Evolutionary conservation across 2,797 vertebrate genomes (phyloP).

Genomic region (Typhlichthys eigenmanni): DNA sequence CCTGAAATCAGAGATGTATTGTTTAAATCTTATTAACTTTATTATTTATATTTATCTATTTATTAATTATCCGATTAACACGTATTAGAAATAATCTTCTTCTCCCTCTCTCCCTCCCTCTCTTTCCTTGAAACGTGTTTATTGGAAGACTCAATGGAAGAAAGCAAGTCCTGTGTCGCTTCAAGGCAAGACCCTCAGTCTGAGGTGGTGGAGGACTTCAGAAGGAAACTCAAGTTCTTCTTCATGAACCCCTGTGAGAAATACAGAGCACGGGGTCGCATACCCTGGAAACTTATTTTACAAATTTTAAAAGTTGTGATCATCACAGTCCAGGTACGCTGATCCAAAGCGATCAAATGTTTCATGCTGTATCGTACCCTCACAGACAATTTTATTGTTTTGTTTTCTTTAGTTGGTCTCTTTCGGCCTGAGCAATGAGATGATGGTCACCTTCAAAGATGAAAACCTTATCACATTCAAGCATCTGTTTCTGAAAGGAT

Average conservation of each 20-base stretch:
- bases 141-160: slow-evolving; percentile 54
- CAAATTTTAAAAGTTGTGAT: slow-evolving; percentile 92
- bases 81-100: too few species aligned
- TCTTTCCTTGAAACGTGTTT: neutral
- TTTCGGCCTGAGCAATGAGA: slow-evolving; percentile 95
- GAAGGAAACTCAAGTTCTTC: slow-evolving; percentile 91
- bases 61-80: too few species aligned
- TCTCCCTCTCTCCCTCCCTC: neutral
- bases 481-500: slow-evolving; percentile 93
- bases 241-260: slow-evolving; percentile 99
- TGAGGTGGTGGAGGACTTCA: slow-evolving; percentile 81
- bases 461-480: slow-evolving; percentile 90
- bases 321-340: slow-evolving; percentile 90
- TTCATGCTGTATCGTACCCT: neutral
- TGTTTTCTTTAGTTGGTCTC: slow-evolving; percentile 81
- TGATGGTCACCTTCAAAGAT: slow-evolving; percentile 95
- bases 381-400: neutral
- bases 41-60: too few species aligned
- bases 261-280: slow-evolving; percentile 88
- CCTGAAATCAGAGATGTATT: neutral
- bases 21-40: too few species aligned
- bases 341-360: neutral
- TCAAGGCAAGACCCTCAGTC: slow-evolving; percentile 44
- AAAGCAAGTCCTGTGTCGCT: slow-evolving; percentile 41
- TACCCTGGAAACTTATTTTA: slow-evolving; percentile 92